Percentiles rank a stretch among this genome's conserved stretches.
Evolutionary conservation across 2,888 invertebrate species (phyloP).

Genomic region (Zootermopsis nevadensis): DNA sequence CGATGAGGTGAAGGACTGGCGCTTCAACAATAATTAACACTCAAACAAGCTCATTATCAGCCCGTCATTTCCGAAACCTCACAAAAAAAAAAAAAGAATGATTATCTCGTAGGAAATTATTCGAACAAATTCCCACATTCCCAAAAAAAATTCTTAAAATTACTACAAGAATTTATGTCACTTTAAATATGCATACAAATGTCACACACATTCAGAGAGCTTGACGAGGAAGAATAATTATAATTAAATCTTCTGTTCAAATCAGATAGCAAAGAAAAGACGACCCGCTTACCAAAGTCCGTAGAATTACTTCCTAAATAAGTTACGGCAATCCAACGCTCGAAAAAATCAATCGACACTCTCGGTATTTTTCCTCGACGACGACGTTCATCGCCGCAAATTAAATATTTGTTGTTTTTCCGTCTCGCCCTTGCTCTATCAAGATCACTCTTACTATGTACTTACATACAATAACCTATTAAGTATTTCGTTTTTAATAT

Average conservation of each 20-base stretch:
- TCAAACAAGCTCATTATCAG: not conserved
- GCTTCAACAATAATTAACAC: not conserved
- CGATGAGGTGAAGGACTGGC: not conserved
- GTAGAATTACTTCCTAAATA: no score
- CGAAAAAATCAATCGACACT: no score
- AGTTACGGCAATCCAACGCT: no score
- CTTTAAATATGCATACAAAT: not conserved
- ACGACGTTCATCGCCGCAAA: no score
- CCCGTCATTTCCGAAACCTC: not conserved
- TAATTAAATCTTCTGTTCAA: not conserved
- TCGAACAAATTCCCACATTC: not conserved
- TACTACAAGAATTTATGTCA: not conserved
- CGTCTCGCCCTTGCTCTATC: no score
- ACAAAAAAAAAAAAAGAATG: not conserved
- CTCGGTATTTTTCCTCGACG: no score
- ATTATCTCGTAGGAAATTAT: not conserved
- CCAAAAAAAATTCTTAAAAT: no score
- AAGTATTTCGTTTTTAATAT: not conserved
- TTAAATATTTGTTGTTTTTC: no score
- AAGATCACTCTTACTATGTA: no score
- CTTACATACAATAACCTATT: not conserved
- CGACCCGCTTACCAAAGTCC: not conserved
- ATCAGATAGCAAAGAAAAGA: not conserved
- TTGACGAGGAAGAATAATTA: not conserved
- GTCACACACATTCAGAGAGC: slow-evolving; percentile 2